Evolutionary conservation across 1,140 invertebrate genomes (phyloP).

Genomic region (Drosophila teissieri): DNA sequence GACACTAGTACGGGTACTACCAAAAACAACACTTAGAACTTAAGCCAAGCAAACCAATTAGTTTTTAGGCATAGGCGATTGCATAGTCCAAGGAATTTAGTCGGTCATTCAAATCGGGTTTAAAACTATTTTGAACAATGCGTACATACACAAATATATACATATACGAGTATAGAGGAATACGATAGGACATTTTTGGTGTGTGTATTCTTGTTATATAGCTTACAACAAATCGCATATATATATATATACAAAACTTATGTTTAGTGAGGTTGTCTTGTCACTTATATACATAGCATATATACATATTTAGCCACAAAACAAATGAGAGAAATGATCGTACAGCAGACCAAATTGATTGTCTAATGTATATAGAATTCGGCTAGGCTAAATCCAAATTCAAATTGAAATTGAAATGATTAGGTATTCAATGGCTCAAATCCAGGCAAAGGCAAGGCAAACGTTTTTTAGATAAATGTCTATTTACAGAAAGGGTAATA

Average conservation of each 20-base stretch:
- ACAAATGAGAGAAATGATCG: conserved; percentile 29
- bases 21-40: conserved; percentile 21
- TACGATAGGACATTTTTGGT: conserved; percentile 62
- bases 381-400: conserved; percentile 31
- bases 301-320: conserved; percentile 46
- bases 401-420: conserved; percentile 29
- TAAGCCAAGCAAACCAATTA: conserved; percentile 55
- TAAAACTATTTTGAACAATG: conserved; percentile 74
- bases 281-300: conserved; percentile 63
- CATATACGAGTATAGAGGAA: conserved; percentile 37
- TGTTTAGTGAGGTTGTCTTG: conserved; percentile 81
- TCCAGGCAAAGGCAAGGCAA: conserved; percentile 22
- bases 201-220: conserved; percentile 80
- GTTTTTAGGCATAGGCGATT: conserved; percentile 59
- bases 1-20: conserved; percentile 79
- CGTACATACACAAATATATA: conserved; percentile 48
- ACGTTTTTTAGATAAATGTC: conserved; percentile 66
- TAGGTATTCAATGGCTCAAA: conserved; percentile 57
- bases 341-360: conserved; percentile 70
- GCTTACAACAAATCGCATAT: conserved; percentile 46
- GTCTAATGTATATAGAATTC: conserved; percentile 66
- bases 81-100: conserved; percentile 74
- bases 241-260: conserved; percentile 64
- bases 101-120: conserved; percentile 64
- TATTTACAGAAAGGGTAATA: conserved; percentile 52